These are phyloP conservation scores for Macroteleia sp. DNA, from an alignment of 2,888 invertebrate genomes.

Conservation along the genomic window DNA sequence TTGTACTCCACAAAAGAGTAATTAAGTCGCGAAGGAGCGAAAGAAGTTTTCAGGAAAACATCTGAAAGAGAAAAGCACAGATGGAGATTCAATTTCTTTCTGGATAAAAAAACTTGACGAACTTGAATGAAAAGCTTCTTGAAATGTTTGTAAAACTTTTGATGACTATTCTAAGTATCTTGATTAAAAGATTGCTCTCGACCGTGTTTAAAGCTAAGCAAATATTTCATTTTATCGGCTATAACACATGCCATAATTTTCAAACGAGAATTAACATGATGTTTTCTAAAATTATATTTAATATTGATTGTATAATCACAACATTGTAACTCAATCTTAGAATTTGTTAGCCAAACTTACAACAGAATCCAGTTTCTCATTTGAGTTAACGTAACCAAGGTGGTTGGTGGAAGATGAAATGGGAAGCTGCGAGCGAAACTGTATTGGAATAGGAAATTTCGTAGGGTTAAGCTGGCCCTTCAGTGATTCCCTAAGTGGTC, in stretches of 20 bases:
- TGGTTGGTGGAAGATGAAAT: conserved; percentile 67
- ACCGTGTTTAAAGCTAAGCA: conserved; percentile 5
- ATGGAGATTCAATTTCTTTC: conserved; percentile 52
- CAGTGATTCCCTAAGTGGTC: conserved; percentile 80
- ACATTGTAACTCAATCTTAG: conserved; percentile 61
- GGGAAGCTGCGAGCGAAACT: conserved; percentile 70
- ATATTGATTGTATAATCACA: no score
- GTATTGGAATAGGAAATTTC: conserved; percentile 72
- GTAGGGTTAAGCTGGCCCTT: conserved; percentile 72
- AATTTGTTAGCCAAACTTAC: conserved; percentile 34
- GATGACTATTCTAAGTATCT: conserved; percentile 39
- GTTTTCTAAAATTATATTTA: no score
- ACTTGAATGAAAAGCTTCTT: conserved; percentile 43
- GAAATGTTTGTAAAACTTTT: conserved; percentile 38
- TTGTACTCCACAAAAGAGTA: conserved; percentile 53
- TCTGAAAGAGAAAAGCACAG: conserved; percentile 45
- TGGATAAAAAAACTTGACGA: conserved; percentile 43
- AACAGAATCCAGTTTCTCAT: conserved; percentile 54
- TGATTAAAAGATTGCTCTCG: conserved; percentile 37
- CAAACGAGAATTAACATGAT: no score
- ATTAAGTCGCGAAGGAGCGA: conserved; percentile 45
- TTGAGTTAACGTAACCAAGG: conserved; percentile 51
- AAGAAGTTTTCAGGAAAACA: conserved; percentile 38
- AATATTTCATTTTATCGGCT: no score
- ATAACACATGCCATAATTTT: no score